Evolutionary conservation across 1,140 invertebrate species (phyloP).

Genomic region (Drosophila micromelanica): DNA sequence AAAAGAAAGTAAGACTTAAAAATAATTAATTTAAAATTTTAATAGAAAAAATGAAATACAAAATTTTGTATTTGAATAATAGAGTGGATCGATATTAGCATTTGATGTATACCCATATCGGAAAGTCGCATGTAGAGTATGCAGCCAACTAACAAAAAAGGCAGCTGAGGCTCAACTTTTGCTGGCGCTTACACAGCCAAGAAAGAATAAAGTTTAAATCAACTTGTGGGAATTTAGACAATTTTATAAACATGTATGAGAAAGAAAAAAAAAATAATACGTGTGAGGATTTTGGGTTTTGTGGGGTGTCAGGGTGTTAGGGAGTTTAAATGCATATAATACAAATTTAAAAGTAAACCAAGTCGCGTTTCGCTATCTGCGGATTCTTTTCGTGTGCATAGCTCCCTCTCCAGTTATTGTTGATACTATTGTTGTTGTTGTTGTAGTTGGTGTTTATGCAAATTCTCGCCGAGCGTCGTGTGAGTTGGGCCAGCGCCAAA

Average conservation of each 20-base stretch:
- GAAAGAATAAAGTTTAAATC: conserved; percentile 79
- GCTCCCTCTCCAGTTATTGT: conserved; percentile 27
- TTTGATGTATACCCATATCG: not conserved
- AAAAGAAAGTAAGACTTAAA: too few species aligned
- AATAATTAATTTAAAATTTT: too few species aligned
- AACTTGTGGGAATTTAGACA: conserved; percentile 82
- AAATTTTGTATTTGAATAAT: too few species aligned
- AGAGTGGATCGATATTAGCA: too few species aligned
- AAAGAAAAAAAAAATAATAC: conserved; percentile 29
- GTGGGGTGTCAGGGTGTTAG: not conserved
- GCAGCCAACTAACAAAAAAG: conserved; percentile 54
- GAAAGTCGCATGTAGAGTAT: not conserved
- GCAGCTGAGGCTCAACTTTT: conserved; percentile 46
- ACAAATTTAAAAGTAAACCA: conserved; percentile 79
- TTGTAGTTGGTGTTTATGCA: conserved; percentile 77
- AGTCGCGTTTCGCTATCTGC: conserved; percentile 71
- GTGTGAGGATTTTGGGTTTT: conserved; percentile 12
- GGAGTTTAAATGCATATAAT: conserved; percentile 57
- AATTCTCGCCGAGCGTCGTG: conserved; percentile 64
- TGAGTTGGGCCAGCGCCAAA: conserved; percentile 71
- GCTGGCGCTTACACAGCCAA: conserved; percentile 37
- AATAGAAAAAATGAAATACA: too few species aligned
- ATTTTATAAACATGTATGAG: conserved; percentile 76
- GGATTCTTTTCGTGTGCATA: conserved; percentile 49
- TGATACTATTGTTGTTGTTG: conserved; percentile 35